phyloP scores from a whole-genome alignment of 2,113 vertebrate genomes.

The Montifringilla adamsi region DNA sequence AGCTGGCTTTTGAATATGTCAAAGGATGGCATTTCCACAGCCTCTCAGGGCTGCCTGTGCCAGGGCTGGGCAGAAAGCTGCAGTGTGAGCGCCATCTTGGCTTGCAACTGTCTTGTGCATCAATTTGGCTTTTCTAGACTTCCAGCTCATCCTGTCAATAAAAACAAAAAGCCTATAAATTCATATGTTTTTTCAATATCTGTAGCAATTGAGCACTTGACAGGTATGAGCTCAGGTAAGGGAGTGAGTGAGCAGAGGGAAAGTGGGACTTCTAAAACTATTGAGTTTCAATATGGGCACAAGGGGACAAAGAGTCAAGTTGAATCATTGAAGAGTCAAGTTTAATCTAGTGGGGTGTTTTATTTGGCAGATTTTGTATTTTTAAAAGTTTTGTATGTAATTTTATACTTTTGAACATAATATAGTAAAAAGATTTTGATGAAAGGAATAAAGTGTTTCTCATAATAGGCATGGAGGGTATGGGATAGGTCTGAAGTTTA shows the following conservation, averaged over 20 bases:
- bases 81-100: too few relatives aligned
- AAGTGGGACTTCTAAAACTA: not conserved
- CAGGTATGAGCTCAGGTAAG: not conserved
- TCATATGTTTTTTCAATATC: accelerated
- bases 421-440: not conserved
- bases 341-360: not conserved
- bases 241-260: not conserved
- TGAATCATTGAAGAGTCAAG: not conserved
- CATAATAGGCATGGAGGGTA: not conserved
- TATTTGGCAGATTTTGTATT: not conserved
- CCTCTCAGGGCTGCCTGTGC: not conserved
- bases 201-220: not conserved
- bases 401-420: not conserved
- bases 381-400: not conserved
- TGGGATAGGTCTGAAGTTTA: not conserved
- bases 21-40: not conserved
- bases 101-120: not conserved
- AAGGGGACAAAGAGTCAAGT: not conserved
- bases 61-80: not conserved
- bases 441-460: not conserved
- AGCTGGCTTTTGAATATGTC: not conserved
- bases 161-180: not conserved
- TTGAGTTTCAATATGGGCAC: not conserved
- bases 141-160: not conserved
- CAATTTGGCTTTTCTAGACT: not conserved